These are phyloP conservation scores for Drosophila yooni DNA, from an alignment of 2,888 invertebrate species.

Conservation along the genomic window DNA sequence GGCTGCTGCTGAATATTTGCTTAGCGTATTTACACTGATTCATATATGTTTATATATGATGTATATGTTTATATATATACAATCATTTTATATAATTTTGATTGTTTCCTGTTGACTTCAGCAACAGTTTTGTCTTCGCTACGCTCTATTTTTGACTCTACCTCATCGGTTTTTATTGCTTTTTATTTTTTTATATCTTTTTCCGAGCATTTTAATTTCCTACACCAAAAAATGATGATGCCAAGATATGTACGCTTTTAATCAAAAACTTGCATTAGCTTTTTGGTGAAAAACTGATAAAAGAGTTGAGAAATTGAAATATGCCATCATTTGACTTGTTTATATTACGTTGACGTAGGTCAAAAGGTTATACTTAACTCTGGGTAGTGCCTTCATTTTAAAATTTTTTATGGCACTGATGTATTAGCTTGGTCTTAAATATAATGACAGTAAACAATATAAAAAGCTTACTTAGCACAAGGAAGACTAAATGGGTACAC, in stretches of 20 bases:
- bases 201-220: not conserved
- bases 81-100: constrained; percentile 72
- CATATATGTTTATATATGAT: not conserved
- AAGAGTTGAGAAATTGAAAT: constrained; percentile 1
- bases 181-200: not conserved
- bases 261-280: not conserved
- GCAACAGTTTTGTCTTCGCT: constrained; percentile 55
- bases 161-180: constrained; percentile 2
- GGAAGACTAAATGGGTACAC: not conserved
- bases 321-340: not conserved
- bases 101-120: constrained; percentile 73
- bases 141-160: constrained; percentile 16
- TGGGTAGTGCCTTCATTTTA: not conserved
- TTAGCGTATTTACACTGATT: constrained; percentile 23
- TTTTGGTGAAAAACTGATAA: not conserved
- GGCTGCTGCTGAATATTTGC: constrained; percentile 45
- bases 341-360: not conserved
- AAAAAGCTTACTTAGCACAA: not conserved
- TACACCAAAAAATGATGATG: not conserved
- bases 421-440: not conserved
- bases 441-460: not conserved
- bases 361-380: not conserved
- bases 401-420: not conserved
- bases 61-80: constrained; percentile 22
- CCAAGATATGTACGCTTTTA: not conserved